Evolutionary conservation across 2,113 vertebrate genomes (phyloP), one percentile per base, ranked within the genome.

Genomic region (Suncus etruscus): DNA sequence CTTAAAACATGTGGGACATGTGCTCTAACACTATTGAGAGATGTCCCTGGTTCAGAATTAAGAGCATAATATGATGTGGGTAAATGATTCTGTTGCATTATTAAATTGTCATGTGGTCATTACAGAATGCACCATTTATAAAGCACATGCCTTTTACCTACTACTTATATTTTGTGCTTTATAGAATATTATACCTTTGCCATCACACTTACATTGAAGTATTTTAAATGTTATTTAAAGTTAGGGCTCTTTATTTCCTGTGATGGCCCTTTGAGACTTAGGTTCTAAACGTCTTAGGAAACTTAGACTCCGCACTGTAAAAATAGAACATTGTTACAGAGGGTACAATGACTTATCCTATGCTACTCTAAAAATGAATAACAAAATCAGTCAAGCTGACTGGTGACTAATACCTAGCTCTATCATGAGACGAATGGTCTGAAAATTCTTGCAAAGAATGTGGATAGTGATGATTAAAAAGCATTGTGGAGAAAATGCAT

Each of bases 171-270:
- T 65, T 74, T 87, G 29, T 58, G 54, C 54, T 18, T 8, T 20
- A 48, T 22, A 63, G 48, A 86, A 54, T 9, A 29, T 3, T 54
- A 6, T 51, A 73, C 47, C 68, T 86, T 68, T 51, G 72, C 22
- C 31, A 22, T 75, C 29, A 61, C 2, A 68, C n/a, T 88, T 61
- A 1, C 48, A 5, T n/a, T 82, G 83, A 76, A 74, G 31, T 24
- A 66, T 69, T 39, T 39, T 39, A 50, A 75, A 75, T 68, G 47
- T 16, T 79, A 78, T 70, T 87, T 78, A 77, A 92, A 54, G 68
- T 18, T 86, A 80, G 45, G 31, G 25, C 32, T 84, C 24, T n/a
- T 45, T 91, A 29, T 72, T 29, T 47, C 22, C 6, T 45, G 8
- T 45, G n/a, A 47, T 6, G 29, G 80, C 58, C 18, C 22, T 24